These are phyloP conservation scores for Pandemis cinnamomeana DNA, from an alignment of 2,888 invertebrate species.

Conservation along the genomic window DNA sequence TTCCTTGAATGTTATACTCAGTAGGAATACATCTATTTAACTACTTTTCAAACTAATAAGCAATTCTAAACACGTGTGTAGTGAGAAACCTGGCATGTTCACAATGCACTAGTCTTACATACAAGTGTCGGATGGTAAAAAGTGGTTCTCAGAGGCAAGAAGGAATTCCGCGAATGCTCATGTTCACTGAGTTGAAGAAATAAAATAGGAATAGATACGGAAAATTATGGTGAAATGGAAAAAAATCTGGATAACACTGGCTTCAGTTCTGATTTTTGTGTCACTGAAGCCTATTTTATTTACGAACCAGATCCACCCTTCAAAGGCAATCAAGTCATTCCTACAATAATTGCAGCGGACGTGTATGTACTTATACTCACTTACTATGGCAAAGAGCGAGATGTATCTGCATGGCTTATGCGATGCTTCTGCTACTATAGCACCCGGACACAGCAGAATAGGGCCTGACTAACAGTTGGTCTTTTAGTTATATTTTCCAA, in stretches of 20 bases:
- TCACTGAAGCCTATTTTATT: too few relatives aligned
- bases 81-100: conserved; percentile 26
- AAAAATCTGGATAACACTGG: too few relatives aligned
- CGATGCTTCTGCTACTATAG: background rate
- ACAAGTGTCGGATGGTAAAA: conserved; percentile 33
- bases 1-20: background rate
- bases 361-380: background rate
- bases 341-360: too few relatives aligned
- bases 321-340: too few relatives aligned
- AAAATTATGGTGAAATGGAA: background rate
- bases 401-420: background rate
- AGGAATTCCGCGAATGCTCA: conserved; percentile 23
- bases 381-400: background rate
- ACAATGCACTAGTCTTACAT: conserved; percentile 29
- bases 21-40: background rate
- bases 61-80: conserved; percentile 12
- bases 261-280: too few relatives aligned
- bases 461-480: conserved; percentile 3
- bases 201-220: background rate
- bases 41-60: conserved; percentile 1
- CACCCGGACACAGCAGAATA: background rate
- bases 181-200: background rate
- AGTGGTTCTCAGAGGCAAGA: conserved; percentile 28
- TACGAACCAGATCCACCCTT: too few relatives aligned
- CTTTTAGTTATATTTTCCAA: conserved; percentile 11